These are phyloP conservation scores for Sclerurus mexicanus DNA, from an alignment of 2,113 vertebrate genomes.

Conservation along the genomic window DNA sequence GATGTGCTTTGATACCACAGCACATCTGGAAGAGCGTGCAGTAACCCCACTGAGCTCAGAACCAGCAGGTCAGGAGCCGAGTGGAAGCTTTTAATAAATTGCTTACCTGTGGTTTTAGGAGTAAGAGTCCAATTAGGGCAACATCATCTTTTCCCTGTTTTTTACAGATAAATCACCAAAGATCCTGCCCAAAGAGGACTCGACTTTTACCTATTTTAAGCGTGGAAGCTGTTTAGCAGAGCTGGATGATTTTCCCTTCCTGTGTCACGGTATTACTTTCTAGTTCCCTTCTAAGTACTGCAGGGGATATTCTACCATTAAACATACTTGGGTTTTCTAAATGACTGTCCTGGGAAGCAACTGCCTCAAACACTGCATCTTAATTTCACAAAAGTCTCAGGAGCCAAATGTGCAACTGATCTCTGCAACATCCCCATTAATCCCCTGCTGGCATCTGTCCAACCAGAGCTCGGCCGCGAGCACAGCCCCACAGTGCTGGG, in stretches of 20 bases:
- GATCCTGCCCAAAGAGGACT: conserved; percentile 22
- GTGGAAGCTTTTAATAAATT: conserved; percentile 57
- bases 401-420: conserved; percentile 53
- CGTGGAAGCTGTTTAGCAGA: conserved; percentile 32
- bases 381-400: conserved; percentile 43
- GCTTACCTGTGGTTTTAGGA: conserved; percentile 55
- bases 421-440: conserved; percentile 52
- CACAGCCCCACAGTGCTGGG: not conserved
- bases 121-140: conserved; percentile 17
- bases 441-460: conserved; percentile 2
- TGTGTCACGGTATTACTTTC: conserved; percentile 58
- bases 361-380: conserved; percentile 57
- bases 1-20: conserved; percentile 45
- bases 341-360: conserved; percentile 54
- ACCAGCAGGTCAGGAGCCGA: conserved; percentile 46
- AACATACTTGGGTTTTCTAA: conserved; percentile 50
- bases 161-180: not conserved
- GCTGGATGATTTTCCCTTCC: conserved; percentile 21
- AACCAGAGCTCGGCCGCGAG: not conserved
- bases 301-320: conserved; percentile 34
- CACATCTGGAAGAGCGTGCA: conserved; percentile 47
- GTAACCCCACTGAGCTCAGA: conserved; percentile 52
- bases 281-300: conserved; percentile 51
- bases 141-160: conserved; percentile 18
- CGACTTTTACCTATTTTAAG: conserved; percentile 46